Percentiles rank a stretch among this genome's conserved stretches.
Evolutionary conservation across 2,888 invertebrate genomes (phyloP).

Genomic region (Archips xylosteana): DNA sequence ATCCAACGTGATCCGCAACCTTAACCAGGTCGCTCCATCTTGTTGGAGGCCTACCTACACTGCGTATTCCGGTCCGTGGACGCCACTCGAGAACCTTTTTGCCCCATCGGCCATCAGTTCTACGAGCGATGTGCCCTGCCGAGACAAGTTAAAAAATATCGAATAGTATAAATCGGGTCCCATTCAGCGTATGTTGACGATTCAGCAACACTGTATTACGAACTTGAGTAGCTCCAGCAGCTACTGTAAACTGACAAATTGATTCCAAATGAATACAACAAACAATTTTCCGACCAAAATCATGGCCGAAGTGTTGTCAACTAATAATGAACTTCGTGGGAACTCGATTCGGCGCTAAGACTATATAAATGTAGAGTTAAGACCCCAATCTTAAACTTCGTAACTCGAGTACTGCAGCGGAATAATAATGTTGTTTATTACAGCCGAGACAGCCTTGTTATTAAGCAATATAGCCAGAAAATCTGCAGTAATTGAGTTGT

Average conservation of each 20-base stretch:
- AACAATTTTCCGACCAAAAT: neutral
- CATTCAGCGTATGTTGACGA: too few species aligned
- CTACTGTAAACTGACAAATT: neutral
- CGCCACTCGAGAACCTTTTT: too few species aligned
- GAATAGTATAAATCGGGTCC: too few species aligned
- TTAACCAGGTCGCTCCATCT: too few species aligned
- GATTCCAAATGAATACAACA: neutral
- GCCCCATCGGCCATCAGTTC: too few species aligned
- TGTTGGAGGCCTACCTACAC: too few species aligned
- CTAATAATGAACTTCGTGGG: neutral
- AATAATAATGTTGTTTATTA: constrained; percentile 40
- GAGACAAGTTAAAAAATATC: too few species aligned
- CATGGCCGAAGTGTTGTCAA: neutral
- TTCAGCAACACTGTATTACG: too few species aligned
- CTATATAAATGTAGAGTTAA: constrained; percentile 28
- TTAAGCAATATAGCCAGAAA: constrained; percentile 18
- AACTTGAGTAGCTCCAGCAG: too few species aligned
- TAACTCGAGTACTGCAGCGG: constrained; percentile 23
- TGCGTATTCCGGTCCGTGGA: too few species aligned
- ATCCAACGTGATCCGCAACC: too few species aligned
- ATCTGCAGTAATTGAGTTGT: constrained; percentile 28
- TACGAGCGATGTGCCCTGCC: too few species aligned
- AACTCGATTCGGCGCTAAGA: constrained; percentile 23
- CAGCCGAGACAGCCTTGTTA: constrained; percentile 18
- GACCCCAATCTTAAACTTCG: constrained; percentile 35